phyloP scores from a whole-genome alignment of 1,140 invertebrate species.

The Idris sp. region DNA sequence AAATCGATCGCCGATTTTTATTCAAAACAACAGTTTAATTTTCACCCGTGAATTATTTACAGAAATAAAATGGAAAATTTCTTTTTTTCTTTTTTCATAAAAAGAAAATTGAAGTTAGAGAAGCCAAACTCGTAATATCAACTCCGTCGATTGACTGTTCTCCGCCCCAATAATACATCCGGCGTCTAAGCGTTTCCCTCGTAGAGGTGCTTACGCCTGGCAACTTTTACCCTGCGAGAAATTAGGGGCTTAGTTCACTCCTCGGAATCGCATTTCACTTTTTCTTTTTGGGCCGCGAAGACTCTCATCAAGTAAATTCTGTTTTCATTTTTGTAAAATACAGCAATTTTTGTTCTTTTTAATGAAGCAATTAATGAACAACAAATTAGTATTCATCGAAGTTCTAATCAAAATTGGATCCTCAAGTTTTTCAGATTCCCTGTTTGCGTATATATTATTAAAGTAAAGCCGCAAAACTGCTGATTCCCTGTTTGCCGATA shows the following conservation, averaged over 20 bases:
- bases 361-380: too few species aligned
- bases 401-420: too few species aligned
- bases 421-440: slow-evolving; percentile 33
- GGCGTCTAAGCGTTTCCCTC: slow-evolving; percentile 34
- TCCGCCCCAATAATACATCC: slow-evolving; percentile 39
- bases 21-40: too few species aligned
- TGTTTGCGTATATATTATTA: slow-evolving; percentile 62
- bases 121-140: slow-evolving; percentile 72
- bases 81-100: too few species aligned
- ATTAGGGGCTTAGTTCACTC: slow-evolving; percentile 77
- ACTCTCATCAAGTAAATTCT: slow-evolving; percentile 58
- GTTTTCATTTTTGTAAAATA: slow-evolving; percentile 60
- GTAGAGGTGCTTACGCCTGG: slow-evolving; percentile 74
- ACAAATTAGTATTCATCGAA: too few species aligned
- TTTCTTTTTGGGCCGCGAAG: too few species aligned
- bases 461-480: slow-evolving; percentile 59
- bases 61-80: too few species aligned
- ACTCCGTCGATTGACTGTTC: slow-evolving; percentile 78
- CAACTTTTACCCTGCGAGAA: slow-evolving; percentile 76
- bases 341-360: too few species aligned
- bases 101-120: too few species aligned
- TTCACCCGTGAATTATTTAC: too few species aligned
- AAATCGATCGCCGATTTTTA: slow-evolving; percentile 44
- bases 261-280: slow-evolving; percentile 56
- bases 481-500: slow-evolving; percentile 77